Evolutionary conservation across 2,797 vertebrate species (phyloP).

Genomic region (Meda fulgida): DNA sequence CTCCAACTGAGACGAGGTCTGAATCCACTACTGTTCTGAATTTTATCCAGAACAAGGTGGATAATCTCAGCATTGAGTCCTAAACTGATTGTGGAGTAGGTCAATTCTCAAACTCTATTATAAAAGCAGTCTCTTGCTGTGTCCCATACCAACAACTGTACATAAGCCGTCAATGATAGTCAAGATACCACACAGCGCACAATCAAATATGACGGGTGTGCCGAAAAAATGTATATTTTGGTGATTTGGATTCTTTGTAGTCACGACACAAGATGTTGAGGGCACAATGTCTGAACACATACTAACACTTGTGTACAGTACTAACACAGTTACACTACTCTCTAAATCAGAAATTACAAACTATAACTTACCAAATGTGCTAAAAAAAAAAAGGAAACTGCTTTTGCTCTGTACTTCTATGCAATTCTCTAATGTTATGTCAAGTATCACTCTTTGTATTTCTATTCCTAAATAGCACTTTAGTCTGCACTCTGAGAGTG

Average conservation of each 20-base stretch:
- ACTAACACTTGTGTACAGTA: neutral
- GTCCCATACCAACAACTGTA: neutral
- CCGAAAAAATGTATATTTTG: neutral
- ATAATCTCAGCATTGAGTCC: slow-evolving; percentile 47
- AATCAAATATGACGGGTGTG: neutral
- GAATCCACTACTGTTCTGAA: neutral
- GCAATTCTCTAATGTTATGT: slow-evolving; percentile 16
- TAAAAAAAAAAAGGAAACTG: neutral
- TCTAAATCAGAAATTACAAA: neutral
- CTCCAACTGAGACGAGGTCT: neutral
- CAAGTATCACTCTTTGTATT: neutral
- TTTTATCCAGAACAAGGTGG: slow-evolving; percentile 43
- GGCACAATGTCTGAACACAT: slow-evolving; percentile 31
- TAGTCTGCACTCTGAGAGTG: slow-evolving; percentile 36
- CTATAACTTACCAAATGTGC: neutral
- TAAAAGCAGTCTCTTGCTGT: neutral
- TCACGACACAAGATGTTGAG: slow-evolving; percentile 11
- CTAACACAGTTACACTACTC: neutral
- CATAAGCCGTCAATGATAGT: neutral
- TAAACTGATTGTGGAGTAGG: neutral
- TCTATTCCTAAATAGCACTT: slow-evolving; percentile 28
- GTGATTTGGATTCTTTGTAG: slow-evolving; percentile 34
- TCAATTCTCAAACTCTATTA: neutral
- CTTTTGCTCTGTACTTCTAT: slow-evolving; percentile 36
- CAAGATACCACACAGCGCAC: neutral